phyloP scores from a whole-genome alignment of 2,113 vertebrate species.

The Empidonax alnorum region DNA sequence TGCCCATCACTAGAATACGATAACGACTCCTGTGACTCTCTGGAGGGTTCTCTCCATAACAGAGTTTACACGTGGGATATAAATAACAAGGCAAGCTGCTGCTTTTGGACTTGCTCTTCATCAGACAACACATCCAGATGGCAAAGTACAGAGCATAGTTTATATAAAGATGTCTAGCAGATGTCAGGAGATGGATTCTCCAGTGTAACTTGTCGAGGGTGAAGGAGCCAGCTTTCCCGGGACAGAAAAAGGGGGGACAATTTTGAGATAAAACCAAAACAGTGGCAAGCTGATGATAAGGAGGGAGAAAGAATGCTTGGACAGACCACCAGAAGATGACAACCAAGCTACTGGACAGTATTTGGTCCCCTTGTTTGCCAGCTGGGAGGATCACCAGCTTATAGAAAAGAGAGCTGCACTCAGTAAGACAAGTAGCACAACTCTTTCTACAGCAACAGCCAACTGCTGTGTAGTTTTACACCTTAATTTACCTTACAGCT shows the following conservation, averaged over 20 bases:
- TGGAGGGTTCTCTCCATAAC: background rate
- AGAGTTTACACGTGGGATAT: background rate
- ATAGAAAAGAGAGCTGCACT: background rate
- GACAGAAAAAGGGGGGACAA: background rate
- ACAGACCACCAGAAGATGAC: background rate
- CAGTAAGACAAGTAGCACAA: background rate
- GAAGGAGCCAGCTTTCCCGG: background rate
- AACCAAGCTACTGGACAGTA: background rate
- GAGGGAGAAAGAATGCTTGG: background rate
- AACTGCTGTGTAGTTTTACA: background rate
- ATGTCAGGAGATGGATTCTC: constrained; percentile 24
- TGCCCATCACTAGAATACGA: background rate
- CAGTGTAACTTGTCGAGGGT: background rate
- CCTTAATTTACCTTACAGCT: background rate
- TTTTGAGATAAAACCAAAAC: background rate
- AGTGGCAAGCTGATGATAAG: background rate
- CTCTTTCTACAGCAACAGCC: background rate
- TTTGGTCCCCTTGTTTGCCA: background rate
- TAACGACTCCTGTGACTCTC: background rate
- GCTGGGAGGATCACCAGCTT: background rate
- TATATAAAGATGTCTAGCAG: constrained; percentile 30
- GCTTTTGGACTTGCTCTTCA: constrained; percentile 38
- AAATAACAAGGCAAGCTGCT: constrained; percentile 27
- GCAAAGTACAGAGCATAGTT: constrained; percentile 30
- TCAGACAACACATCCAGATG: constrained; percentile 42